Percentiles rank a stretch among this genome's conserved stretches.
Evolutionary conservation across 2,113 vertebrate species (phyloP).

Genomic region (Apodemus speciosus): DNA sequence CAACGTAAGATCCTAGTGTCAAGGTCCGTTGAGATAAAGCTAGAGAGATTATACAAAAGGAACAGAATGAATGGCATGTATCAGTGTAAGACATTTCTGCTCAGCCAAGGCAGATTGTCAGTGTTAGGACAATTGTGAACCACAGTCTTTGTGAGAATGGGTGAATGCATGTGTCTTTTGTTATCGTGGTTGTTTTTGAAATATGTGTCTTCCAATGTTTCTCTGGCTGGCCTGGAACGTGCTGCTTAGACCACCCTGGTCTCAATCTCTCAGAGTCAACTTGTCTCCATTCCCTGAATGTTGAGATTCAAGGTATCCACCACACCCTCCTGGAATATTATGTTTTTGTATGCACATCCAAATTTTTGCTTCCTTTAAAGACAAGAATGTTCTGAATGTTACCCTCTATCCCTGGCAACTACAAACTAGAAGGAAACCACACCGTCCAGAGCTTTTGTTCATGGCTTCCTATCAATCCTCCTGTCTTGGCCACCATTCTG

Average conservation of each 20-base stretch:
- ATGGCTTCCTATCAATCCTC: neutral
- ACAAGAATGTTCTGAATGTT: neutral
- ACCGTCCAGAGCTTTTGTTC: neutral
- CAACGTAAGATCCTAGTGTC: neutral
- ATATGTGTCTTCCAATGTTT: neutral
- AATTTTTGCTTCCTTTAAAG: neutral
- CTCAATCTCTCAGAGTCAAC: neutral
- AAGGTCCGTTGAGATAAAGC: neutral
- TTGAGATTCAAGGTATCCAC: neutral
- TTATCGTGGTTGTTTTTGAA: neutral
- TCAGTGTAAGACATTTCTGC: neutral
- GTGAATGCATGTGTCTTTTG: neutral
- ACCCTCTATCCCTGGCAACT: neutral
- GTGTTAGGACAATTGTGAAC: neutral
- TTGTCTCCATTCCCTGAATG: neutral
- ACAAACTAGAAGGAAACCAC: neutral
- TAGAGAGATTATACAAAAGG: neutral
- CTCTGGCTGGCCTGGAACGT: neutral
- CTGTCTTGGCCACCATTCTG: neutral
- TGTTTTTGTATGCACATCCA: neutral
- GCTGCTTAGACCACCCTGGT: neutral
- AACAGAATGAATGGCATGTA: fast-evolving
- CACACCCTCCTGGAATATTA: neutral
- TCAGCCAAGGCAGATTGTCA: neutral
- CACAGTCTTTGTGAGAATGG: neutral